phyloP scores from a whole-genome alignment of 2,888 invertebrate species.

The Caenorhabditis imperialis region DNA sequence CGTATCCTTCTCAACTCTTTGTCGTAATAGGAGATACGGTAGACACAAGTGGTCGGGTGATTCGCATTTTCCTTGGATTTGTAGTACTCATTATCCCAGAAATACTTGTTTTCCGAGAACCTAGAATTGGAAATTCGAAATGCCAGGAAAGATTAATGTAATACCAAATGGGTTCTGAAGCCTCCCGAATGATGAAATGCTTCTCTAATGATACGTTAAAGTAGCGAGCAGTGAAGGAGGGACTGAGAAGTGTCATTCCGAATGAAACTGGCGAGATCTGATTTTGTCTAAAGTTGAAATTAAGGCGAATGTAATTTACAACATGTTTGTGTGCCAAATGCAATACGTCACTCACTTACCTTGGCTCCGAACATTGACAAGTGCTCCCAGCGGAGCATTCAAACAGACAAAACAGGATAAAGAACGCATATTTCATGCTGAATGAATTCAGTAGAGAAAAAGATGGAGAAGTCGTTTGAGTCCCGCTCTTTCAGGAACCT shows the following conservation, averaged over 20 bases:
- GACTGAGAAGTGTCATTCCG: conserved; percentile 28
- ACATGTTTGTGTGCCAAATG: too few relatives aligned
- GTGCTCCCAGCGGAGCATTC: not conserved
- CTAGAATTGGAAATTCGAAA: too few relatives aligned
- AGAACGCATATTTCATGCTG: not conserved
- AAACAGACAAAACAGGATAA: not conserved
- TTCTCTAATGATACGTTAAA: conserved; percentile 9
- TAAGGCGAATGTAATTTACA: too few relatives aligned
- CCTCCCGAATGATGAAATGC: conserved; percentile 9
- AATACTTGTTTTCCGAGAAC: conserved; percentile 12
- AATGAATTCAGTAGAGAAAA: not conserved
- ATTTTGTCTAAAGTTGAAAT: too few relatives aligned
- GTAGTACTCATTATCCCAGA: conserved; percentile 24
- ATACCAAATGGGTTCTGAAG: conserved; percentile 18
- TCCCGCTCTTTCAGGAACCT: too few relatives aligned
- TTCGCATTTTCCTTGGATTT: not conserved
- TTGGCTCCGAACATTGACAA: not conserved
- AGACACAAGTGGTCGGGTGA: conserved; percentile 8
- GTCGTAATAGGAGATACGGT: conserved; percentile 18
- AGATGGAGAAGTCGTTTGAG: too few relatives aligned
- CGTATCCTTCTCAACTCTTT: conserved; percentile 19
- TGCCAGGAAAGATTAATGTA: not conserved
- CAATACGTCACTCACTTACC: too few relatives aligned
- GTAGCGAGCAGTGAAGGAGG: conserved; percentile 13
- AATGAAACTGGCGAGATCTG: conserved; percentile 18